Base-by-base conservation (phyloP, 2,888 invertebrate species). In the Tortricodes alternella region DNA sequence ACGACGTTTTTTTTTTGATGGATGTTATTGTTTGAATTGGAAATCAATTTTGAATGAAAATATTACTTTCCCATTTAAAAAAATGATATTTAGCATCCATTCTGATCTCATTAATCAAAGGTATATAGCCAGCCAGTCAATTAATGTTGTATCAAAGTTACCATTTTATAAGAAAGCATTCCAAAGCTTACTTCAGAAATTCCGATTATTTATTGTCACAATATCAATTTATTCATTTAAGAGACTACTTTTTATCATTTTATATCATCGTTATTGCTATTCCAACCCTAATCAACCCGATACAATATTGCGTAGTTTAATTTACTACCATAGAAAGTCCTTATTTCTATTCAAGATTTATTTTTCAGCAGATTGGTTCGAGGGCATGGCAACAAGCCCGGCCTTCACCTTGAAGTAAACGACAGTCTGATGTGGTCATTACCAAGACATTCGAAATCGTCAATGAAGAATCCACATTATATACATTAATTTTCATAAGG, bases 351-450 rank as follows among this genome's bases (percentile, higher is more conserved):
- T 5, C 11, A 19, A 1, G 32, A 39, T 23, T 46, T 46, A 24
- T 46, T 32, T 39, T 34, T 53, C 46, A 34, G 24, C 39, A 53
- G 46, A 52, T 43, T 52, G 34, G 35, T 24, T 39, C 64, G 71
- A 74, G 67, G 63, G 78, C 72, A 78, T 80, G 67, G 83, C 65
- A 74, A 83, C 64, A 62, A 64, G 63, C 58, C 57, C 66, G 71
- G 73, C 83, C 83, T 85, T 86, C 82, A 83, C 81, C 84, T 81
- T 80, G 75, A 64, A 63, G 56, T 73, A 75, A 78, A 74, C 66
- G 67, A 66, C 62, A 61, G 80, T 79, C 82, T 83, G 76, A 68
- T 64, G 63, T 59, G 57, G 56, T 60, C 63, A 64, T 66, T 63
- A 65, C 67, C 58, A 56, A 71, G 53, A 68, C 74, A 35, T 74